Evolutionary conservation across 2,888 invertebrate species (phyloP), one percentile per base, ranked within the genome.

Genomic region (Mesoligia furuncula): DNA sequence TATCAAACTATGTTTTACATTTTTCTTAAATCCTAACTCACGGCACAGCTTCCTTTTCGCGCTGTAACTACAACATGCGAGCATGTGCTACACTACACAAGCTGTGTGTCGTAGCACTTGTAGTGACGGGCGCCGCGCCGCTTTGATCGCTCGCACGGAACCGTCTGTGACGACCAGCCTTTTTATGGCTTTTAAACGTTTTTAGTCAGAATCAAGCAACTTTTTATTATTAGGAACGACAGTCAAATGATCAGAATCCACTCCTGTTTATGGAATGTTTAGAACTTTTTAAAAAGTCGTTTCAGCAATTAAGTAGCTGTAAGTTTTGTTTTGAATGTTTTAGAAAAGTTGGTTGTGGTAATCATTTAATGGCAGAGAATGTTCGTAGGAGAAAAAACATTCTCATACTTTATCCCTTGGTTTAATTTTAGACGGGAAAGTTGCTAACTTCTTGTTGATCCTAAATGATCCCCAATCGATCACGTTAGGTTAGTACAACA

Each of bases 141-240:
- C 92, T 93, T 93, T 93, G 93, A 93, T 92, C 92, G 86, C 86
- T 91, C 89, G 84, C 85, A 88, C 86, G 92, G 90, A 92, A 92
- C 88, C 85, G 77, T 82, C 83, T 79, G 79, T 77, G 67, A 72
- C 81, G 84, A 87, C 83, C 84, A 79, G 77, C 77, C 87, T 88
- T 90, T 91, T 90, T 90, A 90, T 86, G 89, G 88, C 89, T 90
- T 91, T 91, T 90, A 90, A 90, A 87, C 84, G 88, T 85, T 89
- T 90, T 88, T 80, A 87, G 77, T 77, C 76, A 75, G 83, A 81
- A 81, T 82, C 79, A 83, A 78, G 79, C 70, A 85, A 87, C 70
- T 81, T 87, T 86, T 85, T 84, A 75, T 79, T 81, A 82, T 83
- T 73, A 82, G 77, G 68, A 79, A 77, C 76, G 77, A 81, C 81